phyloP scores from a whole-genome alignment of 2,113 vertebrate genomes.

The Murina feae region DNA sequence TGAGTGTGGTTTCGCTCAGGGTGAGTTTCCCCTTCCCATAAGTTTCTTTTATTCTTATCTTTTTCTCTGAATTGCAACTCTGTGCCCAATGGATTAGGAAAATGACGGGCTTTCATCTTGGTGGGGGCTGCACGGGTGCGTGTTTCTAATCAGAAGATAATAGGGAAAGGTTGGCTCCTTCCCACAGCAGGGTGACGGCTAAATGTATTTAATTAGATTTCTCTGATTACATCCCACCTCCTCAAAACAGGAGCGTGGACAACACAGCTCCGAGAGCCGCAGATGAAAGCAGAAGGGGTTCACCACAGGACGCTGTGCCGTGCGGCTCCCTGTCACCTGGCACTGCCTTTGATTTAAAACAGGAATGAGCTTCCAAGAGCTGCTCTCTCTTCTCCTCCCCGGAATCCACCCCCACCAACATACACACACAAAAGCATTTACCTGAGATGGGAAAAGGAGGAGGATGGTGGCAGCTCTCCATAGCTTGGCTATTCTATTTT shows the following conservation, averaged over 20 bases:
- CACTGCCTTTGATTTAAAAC: conserved; percentile 74
- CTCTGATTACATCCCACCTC: conserved; percentile 81
- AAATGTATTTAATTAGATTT: conserved; percentile 83
- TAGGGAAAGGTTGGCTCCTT: conserved; percentile 69
- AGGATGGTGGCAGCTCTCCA: conserved; percentile 47
- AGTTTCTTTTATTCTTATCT: conserved; percentile 3
- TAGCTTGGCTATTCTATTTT: conserved; percentile 62
- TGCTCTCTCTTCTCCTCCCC: background rate
- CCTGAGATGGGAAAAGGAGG: conserved; percentile 46
- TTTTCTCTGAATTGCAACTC: conserved; percentile 39
- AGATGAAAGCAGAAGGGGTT: conserved; percentile 74
- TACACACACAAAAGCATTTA: conserved; percentile 6
- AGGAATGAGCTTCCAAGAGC: conserved; percentile 2
- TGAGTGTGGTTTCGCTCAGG: background rate
- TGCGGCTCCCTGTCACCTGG: conserved; percentile 49
- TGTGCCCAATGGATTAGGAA: conserved; percentile 68
- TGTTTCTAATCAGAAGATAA: conserved; percentile 77
- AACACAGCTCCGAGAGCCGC: conserved; percentile 74
- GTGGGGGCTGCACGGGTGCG: conserved; percentile 69
- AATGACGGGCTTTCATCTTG: conserved; percentile 69
- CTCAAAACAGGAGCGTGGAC: conserved; percentile 74
- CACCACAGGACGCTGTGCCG: conserved; percentile 68
- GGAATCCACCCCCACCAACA: background rate
- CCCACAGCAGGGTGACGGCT: conserved; percentile 78
- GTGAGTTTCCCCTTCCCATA: background rate